Base-by-base conservation (phyloP, 2,888 invertebrate species). In the Dilophus febrilis region DNA sequence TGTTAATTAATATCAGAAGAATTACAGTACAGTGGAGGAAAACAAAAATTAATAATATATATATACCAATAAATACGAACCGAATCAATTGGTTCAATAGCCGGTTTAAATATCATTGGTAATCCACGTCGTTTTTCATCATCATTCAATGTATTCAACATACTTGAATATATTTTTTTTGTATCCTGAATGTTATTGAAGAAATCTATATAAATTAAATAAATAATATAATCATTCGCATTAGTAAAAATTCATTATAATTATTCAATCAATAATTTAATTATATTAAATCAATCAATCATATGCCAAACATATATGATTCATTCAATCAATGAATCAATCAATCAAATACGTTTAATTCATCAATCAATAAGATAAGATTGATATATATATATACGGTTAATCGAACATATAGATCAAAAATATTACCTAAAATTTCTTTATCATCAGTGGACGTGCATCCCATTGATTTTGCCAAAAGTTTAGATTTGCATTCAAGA, bases 91-190 rank as follows among this genome's bases (percentile, higher is more conserved):
- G 3, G 4, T 41, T 61, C 61, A 12, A 59, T 40, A 0, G 56
- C 52, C 0, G 61, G 61, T 38, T 53, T 56, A 26, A 58, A 55
- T 4, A 49, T 39, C 7, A 60, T 41, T 1, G 58, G 56, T 14
- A 61, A 40, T 1, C 50, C 46, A 2, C 58, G 51, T 13, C 54
- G 51, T 3, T 49, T 47, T 44, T 61, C 60, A 18, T 59, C 57
- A 3, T 49, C n/a, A 1, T 49, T 52, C 3, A 55, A 29, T 12
- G 53, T 47, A 1, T 44, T 35, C 3, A 50, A 37, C 3, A 54
- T 40, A 14, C 40, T 44, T 35, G 53, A 54, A 11, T 53, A 42
- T 26, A 57, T 53, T 1, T 46, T 37, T 8, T 52, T 17, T 2
- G 55, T 36, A 1, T 47, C 45, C 2, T 47, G 44, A 11, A 48